A percentile compares a stretch with the other conserved stretches of the same genome.
Evolutionary conservation across 2,797 vertebrate genomes (phyloP).

Genomic region (Sphenodon punctatus): DNA sequence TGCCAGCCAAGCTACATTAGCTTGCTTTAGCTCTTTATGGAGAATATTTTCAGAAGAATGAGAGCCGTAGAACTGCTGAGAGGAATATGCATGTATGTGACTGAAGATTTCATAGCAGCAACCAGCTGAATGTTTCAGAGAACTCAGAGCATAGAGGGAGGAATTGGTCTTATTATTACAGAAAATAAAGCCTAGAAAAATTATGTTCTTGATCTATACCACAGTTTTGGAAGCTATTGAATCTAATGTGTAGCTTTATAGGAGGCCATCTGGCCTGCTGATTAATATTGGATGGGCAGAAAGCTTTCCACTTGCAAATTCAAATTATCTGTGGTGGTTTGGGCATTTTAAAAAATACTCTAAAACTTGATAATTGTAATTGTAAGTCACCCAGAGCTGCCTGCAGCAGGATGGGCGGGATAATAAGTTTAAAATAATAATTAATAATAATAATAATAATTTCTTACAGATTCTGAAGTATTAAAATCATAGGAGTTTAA

Average conservation of each 20-base stretch:
- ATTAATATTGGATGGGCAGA: too few relatives aligned
- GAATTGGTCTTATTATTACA: too few relatives aligned
- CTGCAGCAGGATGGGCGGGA: too few relatives aligned
- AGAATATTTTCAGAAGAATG: slow-evolving; percentile 46
- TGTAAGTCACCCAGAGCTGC: too few relatives aligned
- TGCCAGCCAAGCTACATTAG: slow-evolving; percentile 39
- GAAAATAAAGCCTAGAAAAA: neutral
- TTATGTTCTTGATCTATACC: too few relatives aligned
- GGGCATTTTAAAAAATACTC: too few relatives aligned
- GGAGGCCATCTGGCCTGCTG: slow-evolving; percentile 44
- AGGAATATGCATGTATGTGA: neutral
- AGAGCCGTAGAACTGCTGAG: slow-evolving; percentile 26
- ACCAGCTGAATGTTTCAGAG: neutral
- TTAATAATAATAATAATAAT: too few relatives aligned
- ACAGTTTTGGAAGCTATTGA: neutral
- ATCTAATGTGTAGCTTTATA: slow-evolving; percentile 36
- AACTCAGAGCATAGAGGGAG: too few relatives aligned
- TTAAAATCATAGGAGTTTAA: neutral
- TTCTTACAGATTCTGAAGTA: neutral
- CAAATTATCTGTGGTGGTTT: neutral
- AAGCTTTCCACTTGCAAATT: neutral
- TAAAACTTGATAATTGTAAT: too few relatives aligned
- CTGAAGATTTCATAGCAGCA: slow-evolving; percentile 1
- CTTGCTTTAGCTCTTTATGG: slow-evolving; percentile 28
- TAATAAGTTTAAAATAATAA: too few relatives aligned